These are phyloP conservation scores for Triplophysa rosa DNA, from an alignment of 2,113 vertebrate genomes.

Conservation along the genomic window DNA sequence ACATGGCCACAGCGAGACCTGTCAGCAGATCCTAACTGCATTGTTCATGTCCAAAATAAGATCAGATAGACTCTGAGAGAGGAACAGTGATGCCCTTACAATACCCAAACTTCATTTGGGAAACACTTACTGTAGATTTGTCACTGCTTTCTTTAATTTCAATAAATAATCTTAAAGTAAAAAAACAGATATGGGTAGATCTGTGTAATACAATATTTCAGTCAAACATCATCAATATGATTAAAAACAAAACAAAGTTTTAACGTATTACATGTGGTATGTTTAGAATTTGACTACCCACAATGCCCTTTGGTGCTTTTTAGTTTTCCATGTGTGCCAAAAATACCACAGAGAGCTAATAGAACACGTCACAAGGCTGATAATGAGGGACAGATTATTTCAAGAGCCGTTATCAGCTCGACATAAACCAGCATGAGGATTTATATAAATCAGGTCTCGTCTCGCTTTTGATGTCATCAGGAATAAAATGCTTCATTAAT, in stretches of 20 bases:
- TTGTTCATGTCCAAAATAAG: conserved; percentile 84
- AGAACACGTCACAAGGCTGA: conserved; percentile 28
- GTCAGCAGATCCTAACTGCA: conserved; percentile 65
- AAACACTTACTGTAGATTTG: not conserved
- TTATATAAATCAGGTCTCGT: not conserved
- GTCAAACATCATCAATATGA: too few species aligned
- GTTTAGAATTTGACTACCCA: not conserved
- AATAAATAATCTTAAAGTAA: too few species aligned
- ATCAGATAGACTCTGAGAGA: conserved; percentile 22
- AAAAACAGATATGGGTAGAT: too few species aligned
- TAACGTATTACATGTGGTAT: not conserved
- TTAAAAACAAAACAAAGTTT: not conserved
- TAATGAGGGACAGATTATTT: conserved; percentile 27
- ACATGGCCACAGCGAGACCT: conserved; percentile 74
- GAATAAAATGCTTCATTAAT: conserved; percentile 13
- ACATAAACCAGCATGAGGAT: conserved; percentile 17
- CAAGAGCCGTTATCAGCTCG: conserved; percentile 9
- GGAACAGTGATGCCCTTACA: conserved; percentile 1
- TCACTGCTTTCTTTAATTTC: too few species aligned
- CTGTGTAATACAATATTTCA: too few species aligned
- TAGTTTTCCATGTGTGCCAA: conserved; percentile 30
- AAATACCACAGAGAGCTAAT: conserved; percentile 15
- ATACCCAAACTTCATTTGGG: not conserved
- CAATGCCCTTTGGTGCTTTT: not conserved
- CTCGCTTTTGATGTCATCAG: conserved; percentile 23